Evolutionary conservation across 2,113 vertebrate species (phyloP), one percentile per base, ranked within the genome.

Genomic region (Platysteira castanea): DNA sequence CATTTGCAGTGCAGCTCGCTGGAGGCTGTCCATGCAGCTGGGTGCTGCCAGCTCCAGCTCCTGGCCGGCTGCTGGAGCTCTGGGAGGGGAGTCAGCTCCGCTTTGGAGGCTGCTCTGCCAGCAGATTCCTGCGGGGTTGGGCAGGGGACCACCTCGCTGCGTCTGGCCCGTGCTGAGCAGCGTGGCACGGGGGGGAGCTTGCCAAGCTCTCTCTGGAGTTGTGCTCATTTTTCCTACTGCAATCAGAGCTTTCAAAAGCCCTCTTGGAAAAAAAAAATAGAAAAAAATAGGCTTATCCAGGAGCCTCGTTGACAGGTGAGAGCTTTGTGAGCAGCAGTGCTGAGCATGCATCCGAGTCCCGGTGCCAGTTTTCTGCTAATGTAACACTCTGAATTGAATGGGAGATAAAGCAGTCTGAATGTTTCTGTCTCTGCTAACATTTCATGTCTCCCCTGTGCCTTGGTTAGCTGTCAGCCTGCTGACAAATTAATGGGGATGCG

Each of bases 171-270:
- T 22, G 59, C 21, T 74, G 27, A 12, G 60, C 33, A 23, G 22
- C 3, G 0, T 16, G 54, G 63, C 39, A 41, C 1, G 0, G 12
- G 33, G 52, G 26, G 8, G 9, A 68, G 54, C 52, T n/a, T 11
- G 10, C 39, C 16, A 9, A 37, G 46, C 69, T 42, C 15, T 20
- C 9, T 11, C 10, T 24, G 10, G 10, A 52, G 9, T 5, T 56
- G 3, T 6, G 39, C 56, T 79, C 22, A 0, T 50, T 81, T 74
- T 60, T 39, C 50, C 69, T 50, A 2, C 41, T 31, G 49, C 41
- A 24, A 16, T 54, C 67, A 31, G 42, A 28, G 68, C 46, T 89
- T 80, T 37, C 12, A 20, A 30, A 70, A 84, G 15, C 31, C 6
- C 27, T n/a, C 33, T 37, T 50, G 37, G 15, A 21, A 16, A 3